Evolutionary conservation across 2,113 vertebrate genomes (phyloP), one percentile per base, ranked within the genome.

Genomic region (Hystrix cristata): DNA sequence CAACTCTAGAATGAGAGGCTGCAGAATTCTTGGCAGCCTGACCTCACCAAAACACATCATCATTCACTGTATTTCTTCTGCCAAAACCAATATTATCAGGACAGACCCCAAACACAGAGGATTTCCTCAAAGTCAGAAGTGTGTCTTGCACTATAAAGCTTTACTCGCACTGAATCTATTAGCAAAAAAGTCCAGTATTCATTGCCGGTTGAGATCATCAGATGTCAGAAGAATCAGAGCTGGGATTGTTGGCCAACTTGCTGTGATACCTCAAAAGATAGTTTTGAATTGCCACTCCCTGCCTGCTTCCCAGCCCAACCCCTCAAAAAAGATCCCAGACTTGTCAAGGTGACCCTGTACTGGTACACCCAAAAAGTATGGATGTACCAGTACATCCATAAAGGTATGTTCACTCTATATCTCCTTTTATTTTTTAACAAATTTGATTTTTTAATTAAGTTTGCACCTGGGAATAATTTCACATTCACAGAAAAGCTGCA

Each of bases 101-200:
- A 62, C 97, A 79, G 97, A 55, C 87, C 95, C 97, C 72, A 96
- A 65, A 48, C 87, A 57, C 1, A 53, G 90, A 97, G n/a, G 31
- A 95, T 85, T 98, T 82, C 95, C 94, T 91, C 96, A 92, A 55
- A 97, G 95, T 95, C 97, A 94, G 88, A 97, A 97, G 98, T 38
- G 97, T 94, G 97, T 95, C 96, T 98, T 97, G 96, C 55, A 71
- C 91, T 87, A 94, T 96, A 97, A 97, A 96, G 78, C 85, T 97
- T 98, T 96, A 96, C 95, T 97, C 38, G 48, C 91, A 94, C 93
- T 97, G 97, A 96, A 97, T 97, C 96, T 98, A 64, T 98, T 97
- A 97, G 97, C 92, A 93, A 98, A 96, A 84, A 96, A 97, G 97
- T 3, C 25, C 21, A 99, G 99, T 98, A 98, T 99, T 99, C 99